Conservation (phyloP, 2,888 invertebrate genomes). For the Troilus luridus region DNA sequence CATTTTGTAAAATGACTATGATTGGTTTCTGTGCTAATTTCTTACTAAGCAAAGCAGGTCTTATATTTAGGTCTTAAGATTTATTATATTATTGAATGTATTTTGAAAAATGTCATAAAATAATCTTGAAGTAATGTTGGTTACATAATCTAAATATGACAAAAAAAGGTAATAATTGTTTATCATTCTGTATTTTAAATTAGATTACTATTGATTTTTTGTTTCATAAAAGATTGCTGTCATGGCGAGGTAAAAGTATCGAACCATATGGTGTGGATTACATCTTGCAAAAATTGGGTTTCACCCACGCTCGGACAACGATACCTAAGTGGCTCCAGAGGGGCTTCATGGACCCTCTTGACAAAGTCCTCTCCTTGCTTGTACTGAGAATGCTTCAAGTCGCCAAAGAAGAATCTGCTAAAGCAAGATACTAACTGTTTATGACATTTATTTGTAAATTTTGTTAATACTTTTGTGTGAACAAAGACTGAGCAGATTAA, state of each 20-base stretch:
- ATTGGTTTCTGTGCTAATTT: too few relatives aligned
- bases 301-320: slow-evolving; percentile 96
- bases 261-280: slow-evolving; percentile 99
- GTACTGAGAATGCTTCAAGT: slow-evolving; percentile 65
- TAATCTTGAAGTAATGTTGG: too few relatives aligned
- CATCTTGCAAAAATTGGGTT: slow-evolving; percentile 96
- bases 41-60: too few relatives aligned
- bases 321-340: slow-evolving; percentile 99
- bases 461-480: slow-evolving; percentile 37
- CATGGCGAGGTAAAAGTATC: slow-evolving; percentile 96
- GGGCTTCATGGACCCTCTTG: slow-evolving; percentile 97
- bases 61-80: too few relatives aligned
- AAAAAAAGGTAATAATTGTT: background rate
- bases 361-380: slow-evolving; percentile 76
- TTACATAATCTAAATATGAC: too few relatives aligned
- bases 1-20: too few relatives aligned
- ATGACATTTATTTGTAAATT: slow-evolving; percentile 21
- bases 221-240: slow-evolving; percentile 75
- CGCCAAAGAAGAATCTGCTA: slow-evolving; percentile 57
- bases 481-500: slow-evolving; percentile 20
- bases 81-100: too few relatives aligned
- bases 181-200: background rate
- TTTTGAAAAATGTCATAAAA: too few relatives aligned
- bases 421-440: slow-evolving; percentile 27
- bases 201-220: background rate